Conservation (phyloP, 2,888 invertebrate genomes). For the Eupithecia abbreviata region DNA sequence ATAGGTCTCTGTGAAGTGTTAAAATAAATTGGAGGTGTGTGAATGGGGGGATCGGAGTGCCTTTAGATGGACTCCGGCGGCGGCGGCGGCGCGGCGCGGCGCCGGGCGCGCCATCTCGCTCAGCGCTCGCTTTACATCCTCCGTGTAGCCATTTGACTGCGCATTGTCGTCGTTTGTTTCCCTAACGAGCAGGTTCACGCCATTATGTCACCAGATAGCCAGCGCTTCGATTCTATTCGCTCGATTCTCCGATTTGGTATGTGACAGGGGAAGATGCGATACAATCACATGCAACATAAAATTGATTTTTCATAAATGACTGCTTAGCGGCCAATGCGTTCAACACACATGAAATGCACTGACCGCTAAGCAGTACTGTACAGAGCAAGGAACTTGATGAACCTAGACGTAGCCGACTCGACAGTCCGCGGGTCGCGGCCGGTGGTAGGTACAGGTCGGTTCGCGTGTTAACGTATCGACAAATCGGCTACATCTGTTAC, state of each 20-base stretch:
- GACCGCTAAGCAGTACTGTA: not conserved
- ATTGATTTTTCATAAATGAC: not conserved
- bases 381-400: not conserved
- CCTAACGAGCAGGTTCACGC: constrained; percentile 42
- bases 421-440: not conserved
- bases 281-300: not conserved
- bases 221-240: not conserved
- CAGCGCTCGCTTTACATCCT: constrained; percentile 36
- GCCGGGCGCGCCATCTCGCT: constrained; percentile 21
- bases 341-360: not conserved
- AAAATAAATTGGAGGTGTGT: constrained; percentile 46
- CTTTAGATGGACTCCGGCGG: not conserved
- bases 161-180: constrained; percentile 39
- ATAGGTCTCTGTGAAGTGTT: constrained; percentile 33
- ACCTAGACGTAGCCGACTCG: not conserved
- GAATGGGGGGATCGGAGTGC: constrained; percentile 34
- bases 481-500: constrained; percentile 46
- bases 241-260: not conserved
- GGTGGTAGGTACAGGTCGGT: constrained; percentile 6
- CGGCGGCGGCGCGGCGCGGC: constrained; percentile 10
- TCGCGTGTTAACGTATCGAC: constrained; percentile 50
- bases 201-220: constrained; percentile 20
- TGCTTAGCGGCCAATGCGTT: not conserved
- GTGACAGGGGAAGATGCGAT: not conserved
- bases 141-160: constrained; percentile 41